These are phyloP conservation scores for Entomobrya multifasciata DNA, from an alignment of 2,888 invertebrate genomes.

Conservation along the genomic window DNA sequence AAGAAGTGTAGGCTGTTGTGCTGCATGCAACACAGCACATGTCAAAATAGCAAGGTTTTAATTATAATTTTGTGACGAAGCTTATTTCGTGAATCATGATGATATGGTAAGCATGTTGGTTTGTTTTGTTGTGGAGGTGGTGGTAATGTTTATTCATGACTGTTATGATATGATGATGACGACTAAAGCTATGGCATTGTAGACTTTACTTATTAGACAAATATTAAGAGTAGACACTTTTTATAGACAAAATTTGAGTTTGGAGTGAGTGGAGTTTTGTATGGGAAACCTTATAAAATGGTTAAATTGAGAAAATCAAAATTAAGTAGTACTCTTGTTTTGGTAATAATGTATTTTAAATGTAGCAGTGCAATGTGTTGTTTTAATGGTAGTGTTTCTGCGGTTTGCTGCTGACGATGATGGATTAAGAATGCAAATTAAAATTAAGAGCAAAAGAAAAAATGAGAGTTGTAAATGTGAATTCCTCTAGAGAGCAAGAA, in stretches of 20 bases:
- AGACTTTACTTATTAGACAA: neutral
- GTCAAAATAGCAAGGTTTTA: neutral
- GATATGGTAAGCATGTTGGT: neutral
- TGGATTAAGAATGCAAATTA: constrained; percentile 31
- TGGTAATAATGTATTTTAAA: too few relatives aligned
- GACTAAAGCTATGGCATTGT: neutral
- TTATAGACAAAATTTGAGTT: too few relatives aligned
- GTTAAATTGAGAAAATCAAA: constrained; percentile 4
- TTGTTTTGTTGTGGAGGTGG: constrained; percentile 11
- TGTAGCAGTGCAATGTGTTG: too few relatives aligned
- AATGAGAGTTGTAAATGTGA: too few relatives aligned
- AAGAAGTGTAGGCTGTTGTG: neutral
- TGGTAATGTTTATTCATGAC: constrained; percentile 46
- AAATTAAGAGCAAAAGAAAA: neutral
- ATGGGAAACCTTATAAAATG: neutral
- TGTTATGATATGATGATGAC: neutral
- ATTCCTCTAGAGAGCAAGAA: too few relatives aligned
- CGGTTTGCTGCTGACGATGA: constrained; percentile 1
- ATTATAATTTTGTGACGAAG: constrained; percentile 6
- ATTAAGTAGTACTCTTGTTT: too few relatives aligned
- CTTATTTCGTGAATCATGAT: neutral
- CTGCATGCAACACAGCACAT: too few relatives aligned
- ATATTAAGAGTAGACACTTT: too few relatives aligned
- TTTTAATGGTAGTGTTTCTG: neutral
- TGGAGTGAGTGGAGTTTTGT: neutral